Conservation (phyloP, 2,113 vertebrate genomes). For the Casuarius casuarius region DNA sequence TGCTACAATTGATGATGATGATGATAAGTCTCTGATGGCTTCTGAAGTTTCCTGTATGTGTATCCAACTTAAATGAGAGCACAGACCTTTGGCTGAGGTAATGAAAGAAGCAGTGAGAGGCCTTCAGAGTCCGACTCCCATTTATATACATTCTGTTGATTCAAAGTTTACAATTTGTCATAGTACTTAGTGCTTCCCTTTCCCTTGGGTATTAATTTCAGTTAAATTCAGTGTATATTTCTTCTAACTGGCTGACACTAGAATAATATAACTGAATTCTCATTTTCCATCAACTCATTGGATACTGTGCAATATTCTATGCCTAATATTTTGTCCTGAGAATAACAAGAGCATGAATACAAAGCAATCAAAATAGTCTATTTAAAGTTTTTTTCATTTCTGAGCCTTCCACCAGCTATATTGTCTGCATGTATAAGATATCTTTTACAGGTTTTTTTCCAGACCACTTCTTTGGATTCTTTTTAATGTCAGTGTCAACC, state of each 20-base stretch:
- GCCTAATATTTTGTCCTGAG: background rate
- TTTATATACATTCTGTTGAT: background rate
- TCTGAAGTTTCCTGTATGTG: background rate
- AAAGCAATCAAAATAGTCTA: background rate
- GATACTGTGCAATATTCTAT: background rate
- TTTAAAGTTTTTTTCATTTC: background rate
- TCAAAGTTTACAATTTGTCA: background rate
- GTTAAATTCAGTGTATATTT: background rate
- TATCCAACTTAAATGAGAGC: background rate
- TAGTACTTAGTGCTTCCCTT: background rate
- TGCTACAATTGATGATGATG: background rate
- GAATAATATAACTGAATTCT: background rate
- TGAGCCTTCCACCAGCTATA: background rate
- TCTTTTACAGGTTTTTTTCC: background rate
- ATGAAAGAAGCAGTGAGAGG: background rate
- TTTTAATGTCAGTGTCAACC: background rate
- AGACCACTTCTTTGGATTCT: background rate
- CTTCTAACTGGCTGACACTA: background rate
- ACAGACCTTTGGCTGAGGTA: background rate
- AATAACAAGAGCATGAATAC: background rate
- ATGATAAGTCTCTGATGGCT: background rate
- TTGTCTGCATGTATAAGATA: background rate
- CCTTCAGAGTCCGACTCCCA: background rate
- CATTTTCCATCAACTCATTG: background rate
- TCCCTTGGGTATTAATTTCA: background rate